Percentiles rank a stretch among this genome's conserved stretches.
These are phyloP conservation scores for Zaprionus nigranus DNA, from an alignment of 1,140 invertebrate species.

Conservation along the genomic window DNA sequence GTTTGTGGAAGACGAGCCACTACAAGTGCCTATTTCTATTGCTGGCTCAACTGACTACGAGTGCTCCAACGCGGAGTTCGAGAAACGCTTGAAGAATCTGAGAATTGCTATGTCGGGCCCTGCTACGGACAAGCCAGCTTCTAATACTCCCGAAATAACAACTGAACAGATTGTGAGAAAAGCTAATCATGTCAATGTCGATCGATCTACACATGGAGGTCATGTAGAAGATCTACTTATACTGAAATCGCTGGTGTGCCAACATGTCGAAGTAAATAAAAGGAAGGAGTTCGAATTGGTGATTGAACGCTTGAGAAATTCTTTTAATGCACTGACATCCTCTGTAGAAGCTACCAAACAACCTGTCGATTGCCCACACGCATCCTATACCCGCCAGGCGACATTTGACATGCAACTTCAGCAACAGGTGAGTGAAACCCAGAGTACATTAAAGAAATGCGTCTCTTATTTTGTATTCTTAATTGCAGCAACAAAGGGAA, in stretches of 20 bases:
- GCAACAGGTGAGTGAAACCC: constrained; percentile 21
- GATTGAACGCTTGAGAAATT: constrained; percentile 24
- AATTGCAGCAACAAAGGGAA: constrained; percentile 26
- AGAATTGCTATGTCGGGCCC: constrained; percentile 49
- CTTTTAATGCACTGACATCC: not conserved
- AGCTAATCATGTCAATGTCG: not conserved
- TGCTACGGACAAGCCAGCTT: not conserved
- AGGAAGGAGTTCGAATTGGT: constrained; percentile 42
- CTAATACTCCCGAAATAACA: not conserved
- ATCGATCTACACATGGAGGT: not conserved
- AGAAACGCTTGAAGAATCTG: constrained; percentile 58
- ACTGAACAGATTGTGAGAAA: not conserved
- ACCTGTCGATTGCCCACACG: constrained; percentile 10
- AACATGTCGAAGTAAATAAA: constrained; percentile 39
- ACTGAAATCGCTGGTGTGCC: constrained; percentile 26
- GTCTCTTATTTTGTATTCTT: not conserved
- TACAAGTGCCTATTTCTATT: not conserved
- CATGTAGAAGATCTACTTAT: constrained; percentile 27
- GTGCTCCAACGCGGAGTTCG: constrained; percentile 47
- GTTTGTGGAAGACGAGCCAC: constrained; percentile 54
- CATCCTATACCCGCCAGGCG: constrained; percentile 52
- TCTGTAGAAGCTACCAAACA: not conserved
- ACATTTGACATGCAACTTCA: constrained; percentile 68
- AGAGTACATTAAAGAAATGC: not conserved
- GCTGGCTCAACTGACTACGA: constrained; percentile 17